Base-by-base conservation (phyloP, 2,888 invertebrate species). In the Sarcophaga caerulescens region DNA sequence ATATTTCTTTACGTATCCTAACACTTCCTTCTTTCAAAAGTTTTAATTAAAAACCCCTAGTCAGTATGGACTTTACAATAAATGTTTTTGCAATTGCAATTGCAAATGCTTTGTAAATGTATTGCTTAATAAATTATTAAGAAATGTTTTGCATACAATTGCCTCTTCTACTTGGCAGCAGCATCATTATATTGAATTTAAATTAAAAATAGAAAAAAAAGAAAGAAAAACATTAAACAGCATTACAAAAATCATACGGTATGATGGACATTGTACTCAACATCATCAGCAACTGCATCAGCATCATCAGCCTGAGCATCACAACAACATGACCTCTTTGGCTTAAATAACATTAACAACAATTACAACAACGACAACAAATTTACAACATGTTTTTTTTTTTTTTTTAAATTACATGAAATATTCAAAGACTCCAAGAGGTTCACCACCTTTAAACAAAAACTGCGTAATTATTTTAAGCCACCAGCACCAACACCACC, bases 391-490 rank as follows among this genome's bases (percentile, higher is more conserved):
- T 44, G 12, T 74, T 68, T 52, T 60, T 35, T 17, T 21, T 47
- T 11, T n/a, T n/a, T 52, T 47, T 57, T 63, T 68, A 78, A 68
- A 78, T 73, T 83, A 68, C 69, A 59, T 70, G 8, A 79, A 84
- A 84, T 71, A 75, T 70, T 86, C 78, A 86, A 35, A 84, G 81
- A 75, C 81, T 75, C 66, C 66, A 14, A 86, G 86, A 86, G 86
- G 81, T 86, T 78, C 70, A 81, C 75, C 86, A 86, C 86, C 86
- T 86, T 84, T 84, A 78, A 84, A 81, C 17, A 52, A 52, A 47
- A 84, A 84, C 84, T 86, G 84, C 84, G 86, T 86, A 86, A 86
- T 86, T 84, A 86, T 84, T 86, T 69, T 74, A 83, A 86, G 83
- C 68, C 82, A 65, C 47, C 44, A 70, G 59, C 57, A 57, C 44